Conservation (phyloP, 2,888 invertebrate species). For the Netelia inedita region DNA sequence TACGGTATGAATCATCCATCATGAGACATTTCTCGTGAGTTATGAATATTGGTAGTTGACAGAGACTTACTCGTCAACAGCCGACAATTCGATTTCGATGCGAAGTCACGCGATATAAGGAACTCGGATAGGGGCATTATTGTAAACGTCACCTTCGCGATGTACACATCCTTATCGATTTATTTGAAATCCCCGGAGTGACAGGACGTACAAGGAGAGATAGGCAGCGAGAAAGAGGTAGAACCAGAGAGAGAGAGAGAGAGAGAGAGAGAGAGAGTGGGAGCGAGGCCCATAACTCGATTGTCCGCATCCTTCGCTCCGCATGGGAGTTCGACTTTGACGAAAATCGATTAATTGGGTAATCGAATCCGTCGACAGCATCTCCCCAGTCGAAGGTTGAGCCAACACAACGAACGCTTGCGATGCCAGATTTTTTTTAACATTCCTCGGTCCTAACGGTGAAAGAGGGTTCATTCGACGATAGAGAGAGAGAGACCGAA, state of each 20-base stretch:
- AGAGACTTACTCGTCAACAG: neutral
- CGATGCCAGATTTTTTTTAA: constrained; percentile 42
- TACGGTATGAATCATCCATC: too few relatives aligned
- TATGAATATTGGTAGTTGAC: too few relatives aligned
- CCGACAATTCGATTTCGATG: constrained; percentile 33
- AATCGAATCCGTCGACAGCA: constrained; percentile 66
- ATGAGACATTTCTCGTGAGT: too few relatives aligned
- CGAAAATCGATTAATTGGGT: constrained; percentile 67
- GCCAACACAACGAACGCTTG: constrained; percentile 44
- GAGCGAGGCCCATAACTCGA: constrained; percentile 55
- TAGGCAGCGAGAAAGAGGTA: neutral
- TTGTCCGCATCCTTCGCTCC: constrained; percentile 64
- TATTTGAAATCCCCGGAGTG: constrained; percentile 54
- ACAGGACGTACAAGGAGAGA: constrained; percentile 15
- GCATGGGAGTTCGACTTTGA: constrained; percentile 61
- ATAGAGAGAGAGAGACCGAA: too few relatives aligned
- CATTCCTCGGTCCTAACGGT: neutral
- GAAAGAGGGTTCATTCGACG: too few relatives aligned
- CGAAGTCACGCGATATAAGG: constrained; percentile 22
- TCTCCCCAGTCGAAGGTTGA: constrained; percentile 59
- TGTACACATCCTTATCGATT: constrained; percentile 63
- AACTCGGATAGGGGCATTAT: constrained; percentile 38
- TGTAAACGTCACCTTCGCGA: constrained; percentile 46
- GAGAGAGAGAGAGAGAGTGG: constrained; percentile 23
- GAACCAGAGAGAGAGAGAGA: neutral